phyloP scores from a whole-genome alignment of 2,113 vertebrate species.

The Pandion haliaetus region DNA sequence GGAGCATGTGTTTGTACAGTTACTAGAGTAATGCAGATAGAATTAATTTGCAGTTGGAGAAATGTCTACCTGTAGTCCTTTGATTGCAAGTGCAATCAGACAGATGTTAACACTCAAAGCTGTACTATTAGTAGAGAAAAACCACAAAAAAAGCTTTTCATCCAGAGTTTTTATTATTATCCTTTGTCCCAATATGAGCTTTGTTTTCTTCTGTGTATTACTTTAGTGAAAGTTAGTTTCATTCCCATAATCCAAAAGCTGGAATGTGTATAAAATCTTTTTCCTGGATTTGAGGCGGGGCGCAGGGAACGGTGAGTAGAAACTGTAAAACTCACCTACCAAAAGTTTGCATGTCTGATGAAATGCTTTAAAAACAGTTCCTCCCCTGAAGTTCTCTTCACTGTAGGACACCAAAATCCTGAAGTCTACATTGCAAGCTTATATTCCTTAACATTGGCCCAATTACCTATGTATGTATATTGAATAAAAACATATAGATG shows the following conservation, averaged over 20 bases:
- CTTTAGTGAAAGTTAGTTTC: neutral
- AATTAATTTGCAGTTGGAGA: neutral
- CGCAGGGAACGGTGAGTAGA: neutral
- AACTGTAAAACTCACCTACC: neutral
- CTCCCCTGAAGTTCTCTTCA: neutral
- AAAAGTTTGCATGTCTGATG: neutral
- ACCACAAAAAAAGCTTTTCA: neutral
- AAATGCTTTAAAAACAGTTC: neutral
- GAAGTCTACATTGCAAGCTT: neutral
- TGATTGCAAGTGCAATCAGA: neutral
- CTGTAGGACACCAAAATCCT: neutral
- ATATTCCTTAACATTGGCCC: neutral
- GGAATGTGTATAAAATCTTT: neutral
- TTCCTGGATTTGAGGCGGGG: neutral
- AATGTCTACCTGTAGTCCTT: neutral
- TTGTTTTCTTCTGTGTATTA: neutral
- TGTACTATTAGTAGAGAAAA: neutral
- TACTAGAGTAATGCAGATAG: neutral
- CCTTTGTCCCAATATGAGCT: neutral
- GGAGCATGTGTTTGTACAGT: neutral
- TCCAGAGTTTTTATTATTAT: neutral
- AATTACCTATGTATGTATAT: neutral
- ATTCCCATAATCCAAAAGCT: neutral
- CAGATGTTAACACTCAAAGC: neutral
- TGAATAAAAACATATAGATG: neutral